Conservation (phyloP, 2,888 invertebrate genomes). For the Lochmaea capreae region DNA sequence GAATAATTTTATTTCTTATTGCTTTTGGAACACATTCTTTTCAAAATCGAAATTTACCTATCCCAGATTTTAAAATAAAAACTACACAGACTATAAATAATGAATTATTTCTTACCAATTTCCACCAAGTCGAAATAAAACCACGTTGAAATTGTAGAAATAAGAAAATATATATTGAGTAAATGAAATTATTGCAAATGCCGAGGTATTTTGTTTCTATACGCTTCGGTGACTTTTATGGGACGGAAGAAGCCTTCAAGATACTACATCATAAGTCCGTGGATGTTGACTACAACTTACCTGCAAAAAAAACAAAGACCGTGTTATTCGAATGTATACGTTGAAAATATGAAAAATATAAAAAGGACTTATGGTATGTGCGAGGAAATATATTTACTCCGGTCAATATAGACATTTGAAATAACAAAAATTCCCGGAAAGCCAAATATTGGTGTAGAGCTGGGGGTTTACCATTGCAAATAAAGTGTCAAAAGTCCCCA, state of each 20-base stretch:
- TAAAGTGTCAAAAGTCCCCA: too few species aligned
- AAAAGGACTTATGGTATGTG: neutral
- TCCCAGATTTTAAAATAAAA: too few species aligned
- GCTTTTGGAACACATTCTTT: too few species aligned
- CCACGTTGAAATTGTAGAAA: neutral
- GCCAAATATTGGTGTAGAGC: too few species aligned
- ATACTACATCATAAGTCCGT: slow-evolving; percentile 18
- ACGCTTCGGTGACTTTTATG: slow-evolving; percentile 51
- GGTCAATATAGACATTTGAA: too few species aligned
- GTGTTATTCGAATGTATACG: neutral
- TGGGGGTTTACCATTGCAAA: too few species aligned
- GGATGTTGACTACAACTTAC: slow-evolving; percentile 29
- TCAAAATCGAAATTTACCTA: too few species aligned
- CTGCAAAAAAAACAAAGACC: slow-evolving; percentile 19
- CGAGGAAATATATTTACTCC: too few species aligned
- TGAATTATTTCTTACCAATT: neutral
- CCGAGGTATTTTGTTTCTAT: slow-evolving; percentile 46
- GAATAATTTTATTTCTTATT: too few species aligned
- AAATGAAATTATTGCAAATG: slow-evolving; percentile 15
- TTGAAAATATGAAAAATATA: neutral
- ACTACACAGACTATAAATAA: too few species aligned
- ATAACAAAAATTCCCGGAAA: too few species aligned
- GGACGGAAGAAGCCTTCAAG: slow-evolving; percentile 1
- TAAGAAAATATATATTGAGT: neutral
- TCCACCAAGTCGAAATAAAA: neutral